Evolutionary conservation across 2,797 vertebrate species (phyloP), one percentile per base, ranked within the genome.

Genomic region (Smutsia gigantea): DNA sequence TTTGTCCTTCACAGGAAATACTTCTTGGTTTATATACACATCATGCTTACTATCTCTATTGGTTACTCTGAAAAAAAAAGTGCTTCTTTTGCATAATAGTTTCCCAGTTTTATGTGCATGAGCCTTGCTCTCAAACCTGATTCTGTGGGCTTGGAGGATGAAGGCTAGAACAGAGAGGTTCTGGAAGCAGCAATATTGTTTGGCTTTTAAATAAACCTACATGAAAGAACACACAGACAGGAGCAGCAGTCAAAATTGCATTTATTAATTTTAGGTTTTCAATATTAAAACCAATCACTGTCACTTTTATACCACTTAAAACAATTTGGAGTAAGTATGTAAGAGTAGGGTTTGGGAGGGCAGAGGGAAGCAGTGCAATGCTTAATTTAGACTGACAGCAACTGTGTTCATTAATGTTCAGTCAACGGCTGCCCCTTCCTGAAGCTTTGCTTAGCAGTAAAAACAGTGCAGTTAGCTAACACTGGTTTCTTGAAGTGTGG

Each of bases 261-360:
- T 88, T 94, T 74, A 89, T 61, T 96, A 27, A 87, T 17, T 55
- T 10, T 37, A 74, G 29, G 46, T 93, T 90, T 93, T 75, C 7
- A 63, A 17, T 78, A 91, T 83, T 71, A 72, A 89, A 93, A 57
- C n/a, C 64, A 49, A 61, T n/a, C 42, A 55, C 3, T 46, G 51
- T 90, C 94, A 49, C 42, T 79, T 88, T 49, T 49, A 51, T 4
- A n/a, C 18, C 25, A 27, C 64, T 55, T 79, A 37, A 79, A 21
- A 57, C 37, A 5, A 53, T 77, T 10, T 31, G 63, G 57, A 68
- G 2, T 46, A 83, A 59, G 39, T 68, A 71, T 15, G 0, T 42
- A 81, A 94, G 75, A 42, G 18, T 3, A 78, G 77, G 95, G 68
- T 31, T 34, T 51, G 53, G 53, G 29, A 87, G 2, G 27, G 82